phyloP scores from a whole-genome alignment of 1,140 invertebrate species.

The Akabosia matsudoensis region DNA sequence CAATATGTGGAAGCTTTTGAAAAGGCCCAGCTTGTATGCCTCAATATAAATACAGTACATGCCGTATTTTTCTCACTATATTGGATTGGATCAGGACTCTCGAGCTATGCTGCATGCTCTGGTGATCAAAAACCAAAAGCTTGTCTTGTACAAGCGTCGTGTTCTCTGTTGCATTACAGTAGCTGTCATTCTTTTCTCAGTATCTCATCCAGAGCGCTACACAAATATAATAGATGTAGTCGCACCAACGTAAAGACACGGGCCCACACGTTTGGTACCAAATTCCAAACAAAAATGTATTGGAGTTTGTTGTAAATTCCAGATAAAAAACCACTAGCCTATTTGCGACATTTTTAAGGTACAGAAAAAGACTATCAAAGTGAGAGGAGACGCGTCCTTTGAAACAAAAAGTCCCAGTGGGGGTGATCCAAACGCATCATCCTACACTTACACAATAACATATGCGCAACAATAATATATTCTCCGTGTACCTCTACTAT shows the following conservation, averaged over 20 bases:
- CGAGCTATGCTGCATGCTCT: neutral
- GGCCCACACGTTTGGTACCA: neutral
- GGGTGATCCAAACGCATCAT: constrained; percentile 36
- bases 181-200: neutral
- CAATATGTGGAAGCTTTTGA: no score
- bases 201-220: neutral
- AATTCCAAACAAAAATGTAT: no score
- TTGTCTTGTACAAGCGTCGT: neutral
- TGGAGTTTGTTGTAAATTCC: no score
- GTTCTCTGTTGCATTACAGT: neutral
- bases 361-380: neutral
- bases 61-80: no score
- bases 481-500: no score
- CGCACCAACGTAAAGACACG: neutral
- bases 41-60: no score
- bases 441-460: constrained; percentile 31
- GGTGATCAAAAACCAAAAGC: neutral
- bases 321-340: no score
- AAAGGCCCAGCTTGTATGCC: no score
- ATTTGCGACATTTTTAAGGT: no score
- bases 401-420: constrained; percentile 37
- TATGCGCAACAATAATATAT: constrained; percentile 24
- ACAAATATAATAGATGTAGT: no score
- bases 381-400: constrained; percentile 17
- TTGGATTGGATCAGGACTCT: no score